phyloP scores from a whole-genome alignment of 2,888 invertebrate species.

The Pristionchus maxplancki region DNA sequence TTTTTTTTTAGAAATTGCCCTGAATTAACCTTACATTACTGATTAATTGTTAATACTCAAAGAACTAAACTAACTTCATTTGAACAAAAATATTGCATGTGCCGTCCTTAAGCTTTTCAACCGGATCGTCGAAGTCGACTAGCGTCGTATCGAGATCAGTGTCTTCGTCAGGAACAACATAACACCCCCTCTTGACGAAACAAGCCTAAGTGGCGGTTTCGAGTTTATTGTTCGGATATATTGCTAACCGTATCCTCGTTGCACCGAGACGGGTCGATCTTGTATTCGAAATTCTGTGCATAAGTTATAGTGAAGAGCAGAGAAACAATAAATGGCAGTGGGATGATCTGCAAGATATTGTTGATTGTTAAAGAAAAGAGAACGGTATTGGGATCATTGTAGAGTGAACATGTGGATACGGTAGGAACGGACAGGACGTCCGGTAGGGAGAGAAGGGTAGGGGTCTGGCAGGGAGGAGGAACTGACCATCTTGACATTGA shows the following conservation, averaged over 20 bases:
- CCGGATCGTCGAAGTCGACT: neutral
- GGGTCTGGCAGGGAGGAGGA: neutral
- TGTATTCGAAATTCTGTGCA: neutral
- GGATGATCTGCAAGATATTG: neutral
- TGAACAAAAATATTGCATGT: neutral
- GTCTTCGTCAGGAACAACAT: neutral
- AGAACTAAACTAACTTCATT: neutral
- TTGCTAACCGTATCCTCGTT: neutral
- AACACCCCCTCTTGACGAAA: neutral
- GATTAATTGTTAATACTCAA: neutral
- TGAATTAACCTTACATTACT: too few species aligned
- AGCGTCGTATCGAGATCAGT: neutral
- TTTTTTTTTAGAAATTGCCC: neutral
- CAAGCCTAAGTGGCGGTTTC: neutral
- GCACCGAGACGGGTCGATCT: neutral
- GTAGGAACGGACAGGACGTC: neutral
- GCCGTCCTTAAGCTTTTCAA: neutral
- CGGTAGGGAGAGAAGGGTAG: neutral
- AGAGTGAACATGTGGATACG: neutral
- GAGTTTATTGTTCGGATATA: too few species aligned
- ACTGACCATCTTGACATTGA: slow-evolving; percentile 15
- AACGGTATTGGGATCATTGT: too few species aligned
- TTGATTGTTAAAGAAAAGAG: neutral
- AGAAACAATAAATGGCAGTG: slow-evolving; percentile 20
- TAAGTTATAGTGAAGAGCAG: neutral